Conservation (phyloP, 1,140 invertebrate genomes). For the Samia ricini region DNA sequence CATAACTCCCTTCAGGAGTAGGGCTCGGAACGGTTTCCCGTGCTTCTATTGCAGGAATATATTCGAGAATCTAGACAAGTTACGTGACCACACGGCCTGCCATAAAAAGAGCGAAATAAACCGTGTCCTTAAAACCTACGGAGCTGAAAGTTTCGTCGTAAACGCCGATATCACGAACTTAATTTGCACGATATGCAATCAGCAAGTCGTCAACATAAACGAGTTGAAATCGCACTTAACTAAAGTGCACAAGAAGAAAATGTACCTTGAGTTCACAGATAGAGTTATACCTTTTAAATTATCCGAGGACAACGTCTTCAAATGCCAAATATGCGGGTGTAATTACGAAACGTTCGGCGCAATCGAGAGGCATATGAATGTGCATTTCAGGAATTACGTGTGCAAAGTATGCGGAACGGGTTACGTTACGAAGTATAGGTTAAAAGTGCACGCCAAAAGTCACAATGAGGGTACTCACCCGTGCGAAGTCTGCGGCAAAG, state of each 20-base stretch:
- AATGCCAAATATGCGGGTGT: slow-evolving; percentile 58
- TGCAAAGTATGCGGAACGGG: slow-evolving; percentile 65
- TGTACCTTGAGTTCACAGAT: slow-evolving; percentile 44
- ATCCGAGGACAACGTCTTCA: slow-evolving; percentile 32
- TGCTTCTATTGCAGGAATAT: slow-evolving; percentile 61
- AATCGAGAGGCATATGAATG: slow-evolving; percentile 67
- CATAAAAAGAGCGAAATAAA: slow-evolving; percentile 51
- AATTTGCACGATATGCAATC: slow-evolving; percentile 44
- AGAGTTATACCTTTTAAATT: slow-evolving; percentile 61
- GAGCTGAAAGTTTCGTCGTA: slow-evolving; percentile 51
- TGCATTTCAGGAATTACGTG: slow-evolving; percentile 64
- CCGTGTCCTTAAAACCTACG: slow-evolving; percentile 39
- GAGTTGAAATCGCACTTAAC: slow-evolving; percentile 53
- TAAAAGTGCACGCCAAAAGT: slow-evolving; percentile 61
- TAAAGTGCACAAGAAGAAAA: slow-evolving; percentile 51
- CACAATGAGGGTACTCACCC: slow-evolving; percentile 48
- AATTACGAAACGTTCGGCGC: slow-evolving; percentile 64
- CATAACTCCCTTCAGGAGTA: slow-evolving; percentile 53
- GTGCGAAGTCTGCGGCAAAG: slow-evolving; percentile 54
- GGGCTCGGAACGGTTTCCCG: slow-evolving; percentile 47
- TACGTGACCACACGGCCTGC: slow-evolving; percentile 35
- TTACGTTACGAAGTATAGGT: slow-evolving; percentile 57
- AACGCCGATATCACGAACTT: slow-evolving; percentile 58
- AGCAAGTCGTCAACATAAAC: slow-evolving; percentile 38
- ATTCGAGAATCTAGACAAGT: slow-evolving; percentile 45